Base-by-base conservation (phyloP, 2,797 vertebrate genomes). In the Moxostoma hubbsi region DNA sequence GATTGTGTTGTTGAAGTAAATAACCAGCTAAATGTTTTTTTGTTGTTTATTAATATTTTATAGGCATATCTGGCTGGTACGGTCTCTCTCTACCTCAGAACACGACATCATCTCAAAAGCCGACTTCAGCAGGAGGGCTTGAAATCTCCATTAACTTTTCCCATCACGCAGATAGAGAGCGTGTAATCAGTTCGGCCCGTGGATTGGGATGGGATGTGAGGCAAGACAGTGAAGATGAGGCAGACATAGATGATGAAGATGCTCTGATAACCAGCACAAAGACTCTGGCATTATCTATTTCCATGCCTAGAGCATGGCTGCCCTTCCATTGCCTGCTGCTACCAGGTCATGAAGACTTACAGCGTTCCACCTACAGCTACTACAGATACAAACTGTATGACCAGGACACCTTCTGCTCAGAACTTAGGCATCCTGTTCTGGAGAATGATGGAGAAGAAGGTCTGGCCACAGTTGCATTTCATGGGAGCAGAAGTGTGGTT, bases 41-140 rank as follows among this genome's bases (percentile, higher is more conserved):
- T 43, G n/a, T 58, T 53, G 18, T 53, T 47, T 45, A 7, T 51
- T 36, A 67, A 0, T 47, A 53, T 13, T 47, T 68, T 58, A 0
- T 70, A 99, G 98, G 98, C 43, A 94, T 99, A 77, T 93, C 93
- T 47, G 98, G 98, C 84, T 99, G 98, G 98, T 97, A 92, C 90
- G 94, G 95, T 0, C 83, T 99, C 18, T 88, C 90, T 51, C 62
- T 89, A 0, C 82, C 94, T 5, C 89, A 89, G 43, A 91, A 92
- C 15, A 15, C 64, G 0, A 4, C 91, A 4, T 85, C 86, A 75
- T 83, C 82, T 72, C 79, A 78, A 0, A 88, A 89, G 83, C 91
- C 90, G 59, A 81, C 89, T 57, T n/a, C 94, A 0, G 95, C 94
- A 0, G 98, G 98, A 15, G 97, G 97, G 3, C 91, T 99, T 49